phyloP scores from a whole-genome alignment of 2,113 vertebrate species.

The Felis catus region F.catus_Fca126_mat1.0 CM031413.1:109788001-109788500 shows the following conservation, averaged over 20 bases:
- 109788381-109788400: neutral
- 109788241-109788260: neutral
- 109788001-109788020: neutral
- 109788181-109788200: neutral
- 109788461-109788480: too few species aligned
- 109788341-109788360: neutral
- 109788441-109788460: too few species aligned
- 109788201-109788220: neutral
- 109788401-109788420: neutral
- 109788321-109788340: neutral
- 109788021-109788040: neutral
- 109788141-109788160: constrained; percentile 12
- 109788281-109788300: neutral
- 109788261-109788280: neutral
- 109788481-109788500: too few species aligned
- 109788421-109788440: too few species aligned
- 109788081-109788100: neutral
- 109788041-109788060: neutral
- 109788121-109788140: neutral
- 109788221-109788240: constrained; percentile 12
- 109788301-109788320: neutral
- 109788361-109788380: neutral
- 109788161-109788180: neutral
- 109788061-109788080: neutral
- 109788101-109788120: neutral